Conservation (phyloP, 2,113 vertebrate species). For the Oryzias woworae region DNA sequence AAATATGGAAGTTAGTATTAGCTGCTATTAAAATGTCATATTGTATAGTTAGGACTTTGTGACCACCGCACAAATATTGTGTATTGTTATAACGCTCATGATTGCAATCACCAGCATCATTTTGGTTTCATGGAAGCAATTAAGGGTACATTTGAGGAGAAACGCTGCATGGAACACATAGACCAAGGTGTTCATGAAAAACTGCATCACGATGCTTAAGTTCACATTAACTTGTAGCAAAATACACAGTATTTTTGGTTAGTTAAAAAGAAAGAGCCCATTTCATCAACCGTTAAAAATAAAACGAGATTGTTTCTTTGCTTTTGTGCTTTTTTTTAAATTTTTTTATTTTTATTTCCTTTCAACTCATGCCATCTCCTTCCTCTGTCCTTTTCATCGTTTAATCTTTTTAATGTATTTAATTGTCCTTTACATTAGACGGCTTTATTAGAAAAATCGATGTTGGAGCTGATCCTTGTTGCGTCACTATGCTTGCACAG, state of each 20-base stretch:
- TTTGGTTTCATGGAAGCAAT: conserved; percentile 17
- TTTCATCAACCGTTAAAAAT: too few relatives aligned
- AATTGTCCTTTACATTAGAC: conserved; percentile 47
- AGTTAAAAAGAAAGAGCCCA: too few relatives aligned
- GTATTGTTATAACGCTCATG: not conserved
- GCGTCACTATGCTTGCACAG: too few relatives aligned
- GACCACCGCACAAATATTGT: not conserved
- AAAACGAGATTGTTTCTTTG: too few relatives aligned
- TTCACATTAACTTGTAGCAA: too few relatives aligned
- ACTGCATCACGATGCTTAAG: not conserved
- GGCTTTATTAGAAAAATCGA: conserved; percentile 77
- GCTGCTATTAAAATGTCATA: conserved; percentile 24
- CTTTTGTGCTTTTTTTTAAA: too few relatives aligned
- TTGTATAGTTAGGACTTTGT: not conserved
- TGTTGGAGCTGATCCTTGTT: conserved; percentile 48
- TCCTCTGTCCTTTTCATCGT: conserved; percentile 28
- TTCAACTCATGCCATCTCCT: conserved; percentile 12
- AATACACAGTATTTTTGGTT: too few relatives aligned
- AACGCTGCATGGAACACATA: not conserved
- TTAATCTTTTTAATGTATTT: conserved; percentile 26
- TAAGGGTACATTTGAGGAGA: not conserved
- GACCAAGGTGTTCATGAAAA: conserved; percentile 9
- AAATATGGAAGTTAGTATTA: conserved; percentile 20
- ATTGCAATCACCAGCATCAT: conserved; percentile 5
- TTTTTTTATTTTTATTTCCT: conserved; percentile 5